Conservation (phyloP, 2,888 invertebrate species). For the Epistrophella euchroma region DNA sequence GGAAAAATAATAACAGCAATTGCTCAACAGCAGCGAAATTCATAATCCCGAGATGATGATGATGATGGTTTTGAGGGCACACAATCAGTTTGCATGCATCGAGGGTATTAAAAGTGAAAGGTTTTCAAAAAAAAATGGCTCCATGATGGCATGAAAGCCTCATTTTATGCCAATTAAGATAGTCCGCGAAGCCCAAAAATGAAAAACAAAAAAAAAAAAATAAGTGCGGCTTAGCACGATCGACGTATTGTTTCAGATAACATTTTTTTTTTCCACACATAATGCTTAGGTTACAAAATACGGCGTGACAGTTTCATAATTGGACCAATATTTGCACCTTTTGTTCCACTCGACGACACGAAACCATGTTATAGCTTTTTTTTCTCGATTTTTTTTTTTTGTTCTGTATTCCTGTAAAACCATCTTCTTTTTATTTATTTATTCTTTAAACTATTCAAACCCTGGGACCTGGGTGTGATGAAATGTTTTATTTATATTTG, state of each 20-base stretch:
- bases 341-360: slow-evolving; percentile 18
- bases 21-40: slow-evolving; percentile 41
- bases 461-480: slow-evolving; percentile 7
- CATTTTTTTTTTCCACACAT: slow-evolving; percentile 6
- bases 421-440: slow-evolving; percentile 26
- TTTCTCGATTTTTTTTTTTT: no score
- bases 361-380: slow-evolving; percentile 13
- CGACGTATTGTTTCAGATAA: slow-evolving; percentile 38
- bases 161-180: slow-evolving; percentile 62
- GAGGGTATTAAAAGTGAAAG: slow-evolving; percentile 67
- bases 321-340: slow-evolving; percentile 63
- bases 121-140: slow-evolving; percentile 18
- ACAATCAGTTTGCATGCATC: slow-evolving; percentile 67
- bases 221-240: slow-evolving; percentile 55
- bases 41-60: slow-evolving; percentile 33
- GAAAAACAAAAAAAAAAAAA: slow-evolving; percentile 14
- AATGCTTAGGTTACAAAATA: slow-evolving; percentile 63
- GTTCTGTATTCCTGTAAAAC: neutral
- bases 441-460: neutral
- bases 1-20: slow-evolving; percentile 30
- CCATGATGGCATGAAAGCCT: slow-evolving; percentile 12
- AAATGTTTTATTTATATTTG: slow-evolving; percentile 39
- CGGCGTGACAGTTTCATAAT: slow-evolving; percentile 73
- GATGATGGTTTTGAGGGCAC: slow-evolving; percentile 28
- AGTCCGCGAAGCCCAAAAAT: slow-evolving; percentile 23